phyloP scores from a whole-genome alignment of 2,888 invertebrate species.

The Romanomermis culicivorax region DNA sequence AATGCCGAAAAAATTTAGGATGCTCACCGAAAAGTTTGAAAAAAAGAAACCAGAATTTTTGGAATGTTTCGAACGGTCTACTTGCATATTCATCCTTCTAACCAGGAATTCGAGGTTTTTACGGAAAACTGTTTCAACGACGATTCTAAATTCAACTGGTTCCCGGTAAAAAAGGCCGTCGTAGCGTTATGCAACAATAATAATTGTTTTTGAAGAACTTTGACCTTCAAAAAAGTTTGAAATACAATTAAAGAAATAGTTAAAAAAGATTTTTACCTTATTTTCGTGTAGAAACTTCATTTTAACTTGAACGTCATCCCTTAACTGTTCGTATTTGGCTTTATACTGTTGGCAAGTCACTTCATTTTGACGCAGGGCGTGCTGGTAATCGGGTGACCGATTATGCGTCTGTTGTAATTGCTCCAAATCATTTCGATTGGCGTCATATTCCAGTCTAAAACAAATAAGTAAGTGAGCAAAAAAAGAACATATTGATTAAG shows the following conservation, averaged over 20 bases:
- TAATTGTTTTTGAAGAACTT: conserved; percentile 94
- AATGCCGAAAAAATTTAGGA: no score
- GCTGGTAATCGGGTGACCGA: conserved; percentile 30
- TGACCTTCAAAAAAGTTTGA: conserved; percentile 48
- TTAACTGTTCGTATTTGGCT: conserved; percentile 68
- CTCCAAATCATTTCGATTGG: conserved; percentile 81
- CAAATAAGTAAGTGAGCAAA: conserved; percentile 12
- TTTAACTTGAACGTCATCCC: conserved; percentile 81
- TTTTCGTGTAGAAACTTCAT: conserved; percentile 91
- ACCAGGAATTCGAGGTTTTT: conserved; percentile 33
- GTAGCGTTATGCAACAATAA: conserved; percentile 85
- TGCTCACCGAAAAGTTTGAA: no score
- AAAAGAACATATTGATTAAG: conserved; percentile 11
- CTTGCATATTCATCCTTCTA: background rate
- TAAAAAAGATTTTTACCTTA: conserved; percentile 42
- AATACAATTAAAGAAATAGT: conserved; percentile 6
- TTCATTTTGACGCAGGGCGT: conserved; percentile 46
- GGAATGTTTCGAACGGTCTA: no score
- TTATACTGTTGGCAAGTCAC: conserved; percentile 61
- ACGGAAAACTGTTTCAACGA: conserved; percentile 86
- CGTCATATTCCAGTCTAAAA: conserved; percentile 78
- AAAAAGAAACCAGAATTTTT: no score
- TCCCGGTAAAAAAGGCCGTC: conserved; percentile 88
- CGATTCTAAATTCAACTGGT: conserved; percentile 51
- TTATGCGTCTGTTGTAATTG: conserved; percentile 46